Conservation (phyloP, 2,797 vertebrate genomes). For the Onychomys arenicola region DNA sequence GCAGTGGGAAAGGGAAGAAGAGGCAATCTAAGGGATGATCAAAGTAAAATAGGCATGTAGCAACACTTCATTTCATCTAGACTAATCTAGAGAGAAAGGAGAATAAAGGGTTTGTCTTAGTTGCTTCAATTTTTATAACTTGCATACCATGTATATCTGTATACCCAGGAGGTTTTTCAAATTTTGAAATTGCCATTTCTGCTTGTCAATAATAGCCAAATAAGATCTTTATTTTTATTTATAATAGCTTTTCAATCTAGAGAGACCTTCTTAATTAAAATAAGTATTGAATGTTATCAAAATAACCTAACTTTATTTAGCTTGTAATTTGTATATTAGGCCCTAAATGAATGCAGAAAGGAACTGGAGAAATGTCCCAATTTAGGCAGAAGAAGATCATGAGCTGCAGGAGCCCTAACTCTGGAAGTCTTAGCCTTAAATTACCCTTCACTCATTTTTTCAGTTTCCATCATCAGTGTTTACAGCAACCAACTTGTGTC, state of each 20-base stretch:
- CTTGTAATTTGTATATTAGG: not conserved
- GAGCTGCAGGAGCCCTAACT: not conserved
- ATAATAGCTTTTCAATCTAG: not conserved
- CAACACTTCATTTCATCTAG: not conserved
- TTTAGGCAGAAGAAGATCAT: not conserved
- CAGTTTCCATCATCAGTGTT: not conserved
- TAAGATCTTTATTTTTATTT: not conserved
- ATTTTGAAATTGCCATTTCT: slow-evolving; percentile 19
- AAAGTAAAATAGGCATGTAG: not conserved
- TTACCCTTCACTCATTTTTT: not conserved
- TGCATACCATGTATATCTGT: not conserved
- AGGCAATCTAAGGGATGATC: not conserved
- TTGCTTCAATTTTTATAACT: not conserved
- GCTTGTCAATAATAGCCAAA: not conserved
- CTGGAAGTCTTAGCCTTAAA: not conserved
- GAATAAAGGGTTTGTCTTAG: not conserved
- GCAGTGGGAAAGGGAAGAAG: not conserved
- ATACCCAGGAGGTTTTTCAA: not conserved
- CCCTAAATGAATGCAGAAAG: not conserved
- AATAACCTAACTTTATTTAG: slow-evolving; percentile 11
- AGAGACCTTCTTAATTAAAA: not conserved
- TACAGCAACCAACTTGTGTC: not conserved
- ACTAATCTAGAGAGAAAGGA: not conserved
- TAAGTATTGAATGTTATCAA: not conserved
- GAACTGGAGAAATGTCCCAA: not conserved